Percentiles rank a stretch among this genome's conserved stretches.
Conservation (phyloP, 92 coral and sea anemone species). For the Epizoanthus illoricatus region DNA sequence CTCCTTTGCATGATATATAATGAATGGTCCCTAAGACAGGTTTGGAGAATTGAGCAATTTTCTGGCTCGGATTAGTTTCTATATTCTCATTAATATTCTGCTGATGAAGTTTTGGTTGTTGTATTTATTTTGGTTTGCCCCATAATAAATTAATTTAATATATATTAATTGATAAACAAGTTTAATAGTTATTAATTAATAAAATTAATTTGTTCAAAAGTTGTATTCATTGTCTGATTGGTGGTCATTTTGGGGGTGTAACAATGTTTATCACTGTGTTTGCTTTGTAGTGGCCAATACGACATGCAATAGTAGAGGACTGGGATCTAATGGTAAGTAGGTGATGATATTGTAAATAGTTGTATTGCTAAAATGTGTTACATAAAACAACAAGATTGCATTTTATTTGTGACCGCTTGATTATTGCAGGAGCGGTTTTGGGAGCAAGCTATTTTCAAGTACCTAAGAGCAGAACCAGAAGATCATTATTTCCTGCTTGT, state of each 20-base stretch:
- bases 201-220: too few species aligned
- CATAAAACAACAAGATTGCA: neutral
- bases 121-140: too few species aligned
- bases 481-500: slow-evolving; percentile 97
- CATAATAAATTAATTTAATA: too few species aligned
- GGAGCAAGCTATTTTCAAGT: slow-evolving; percentile 99
- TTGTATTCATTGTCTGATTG: neutral
- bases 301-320: slow-evolving; percentile 99
- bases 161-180: too few species aligned
- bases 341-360: neutral
- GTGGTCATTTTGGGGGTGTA: neutral
- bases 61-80: too few species aligned
- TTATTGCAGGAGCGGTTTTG: slow-evolving; percentile 89
- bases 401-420: neutral
- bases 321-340: slow-evolving; percentile 96
- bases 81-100: too few species aligned
- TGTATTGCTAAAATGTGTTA: neutral
- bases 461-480: slow-evolving; percentile 98
- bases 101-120: too few species aligned
- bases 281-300: slow-evolving; percentile 88
- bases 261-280: neutral
- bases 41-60: too few species aligned
- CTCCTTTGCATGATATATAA: too few species aligned
- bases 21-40: too few species aligned
- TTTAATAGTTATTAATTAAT: too few species aligned